Conservation (phyloP, 1,140 invertebrate genomes). For the Drosophila kikkawai region DNA sequence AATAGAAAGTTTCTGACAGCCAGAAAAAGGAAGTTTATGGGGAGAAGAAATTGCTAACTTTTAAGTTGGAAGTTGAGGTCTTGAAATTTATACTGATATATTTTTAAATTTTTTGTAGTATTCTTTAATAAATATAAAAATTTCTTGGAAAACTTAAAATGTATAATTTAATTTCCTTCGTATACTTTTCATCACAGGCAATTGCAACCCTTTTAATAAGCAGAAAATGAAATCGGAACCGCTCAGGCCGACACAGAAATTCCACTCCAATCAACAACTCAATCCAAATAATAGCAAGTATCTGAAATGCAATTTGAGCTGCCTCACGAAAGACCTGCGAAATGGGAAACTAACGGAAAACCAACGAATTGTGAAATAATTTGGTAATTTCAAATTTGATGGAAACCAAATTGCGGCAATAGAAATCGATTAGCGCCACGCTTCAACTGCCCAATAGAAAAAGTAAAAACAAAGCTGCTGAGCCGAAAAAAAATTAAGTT, state of each 20-base stretch:
- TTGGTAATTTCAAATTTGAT: constrained; percentile 53
- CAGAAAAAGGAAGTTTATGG: constrained; percentile 4
- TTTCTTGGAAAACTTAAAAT: neutral
- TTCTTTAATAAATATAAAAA: neutral
- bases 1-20: constrained; percentile 5
- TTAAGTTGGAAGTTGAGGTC: no score
- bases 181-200: neutral
- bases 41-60: neutral
- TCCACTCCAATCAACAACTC: constrained; percentile 44
- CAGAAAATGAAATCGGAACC: constrained; percentile 49
- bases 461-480: neutral
- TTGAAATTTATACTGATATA: no score
- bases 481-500: constrained; percentile 62
- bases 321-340: constrained; percentile 43
- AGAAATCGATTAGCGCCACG: constrained; percentile 62
- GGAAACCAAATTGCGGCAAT: constrained; percentile 50
- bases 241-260: constrained; percentile 19
- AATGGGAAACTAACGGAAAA: constrained; percentile 48
- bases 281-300: constrained; percentile 43
- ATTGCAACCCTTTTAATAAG: constrained; percentile 31
- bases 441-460: constrained; percentile 26
- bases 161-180: no score
- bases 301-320: constrained; percentile 37
- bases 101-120: no score
- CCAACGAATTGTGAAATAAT: constrained; percentile 56